Evolutionary conservation across 2,797 vertebrate genomes (phyloP), one percentile per base, ranked within the genome.

Genomic region (Lutjanus argentimaculatus): DNA sequence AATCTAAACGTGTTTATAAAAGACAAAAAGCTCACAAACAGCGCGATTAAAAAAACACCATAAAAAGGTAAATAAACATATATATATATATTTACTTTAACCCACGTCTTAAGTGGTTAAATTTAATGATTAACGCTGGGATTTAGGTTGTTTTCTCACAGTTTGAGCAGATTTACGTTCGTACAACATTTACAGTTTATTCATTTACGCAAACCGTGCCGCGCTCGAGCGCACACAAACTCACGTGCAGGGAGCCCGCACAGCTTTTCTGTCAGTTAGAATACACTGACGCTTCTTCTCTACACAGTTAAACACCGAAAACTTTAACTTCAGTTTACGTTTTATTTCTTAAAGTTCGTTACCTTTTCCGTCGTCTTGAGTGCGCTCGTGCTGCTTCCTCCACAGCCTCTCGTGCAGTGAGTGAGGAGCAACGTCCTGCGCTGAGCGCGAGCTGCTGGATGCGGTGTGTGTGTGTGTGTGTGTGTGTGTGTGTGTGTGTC

Each of bases 361-460:
- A 83, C 80, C 84, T 79, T 51, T 13, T 12, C 9, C 8, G 11
- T 1, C 2, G 46, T 7, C 19, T 25, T 16, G 55, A 4, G 1
- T 14, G 13, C 16, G 15, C 42, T 49, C 25, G 36, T 7, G 25
- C 13, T 12, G 56, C 36, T 48, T 8, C 4, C 2, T 49, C 49
- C 21, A 8, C 67, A 6, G 63, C 43, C n/a, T 14, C 58, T 0
- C 43, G 70, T 25, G 51, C 1, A 1, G 15, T 57, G 0, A 21
- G 7, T 1, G 63, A 63, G 16, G 12, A 66, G 43, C 58, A 2
- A 8, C 2, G 79, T 62, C 45, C 71, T 3, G 51, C 11, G 15
- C 72, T 12, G 70, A 49, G 70, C 30, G 17, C 72, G 62, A 10
- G 56, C 67, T 4, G 56, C 67, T 4, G 49, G 51, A 62, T 14